Percentiles rank a stretch among this genome's conserved stretches.
Evolutionary conservation across 2,888 invertebrate species (phyloP).

Genomic region (Acanthococcus lagerstroemiae): DNA sequence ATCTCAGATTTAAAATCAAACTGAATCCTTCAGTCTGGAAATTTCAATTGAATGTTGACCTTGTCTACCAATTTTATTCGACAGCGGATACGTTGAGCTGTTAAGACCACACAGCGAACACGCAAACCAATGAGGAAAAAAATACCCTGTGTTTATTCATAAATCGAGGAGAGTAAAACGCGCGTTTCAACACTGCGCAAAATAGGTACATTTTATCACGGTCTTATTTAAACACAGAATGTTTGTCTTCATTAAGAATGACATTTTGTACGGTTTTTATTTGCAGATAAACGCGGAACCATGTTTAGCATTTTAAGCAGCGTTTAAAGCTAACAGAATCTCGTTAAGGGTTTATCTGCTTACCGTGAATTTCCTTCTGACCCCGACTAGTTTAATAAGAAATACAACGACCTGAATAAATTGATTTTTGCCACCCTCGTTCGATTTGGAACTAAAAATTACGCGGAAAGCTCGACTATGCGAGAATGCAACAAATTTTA

Average conservation of each 20-base stretch:
- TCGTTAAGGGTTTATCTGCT: conserved; percentile 27
- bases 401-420: conserved; percentile 28
- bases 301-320: conserved; percentile 30
- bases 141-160: too few species aligned
- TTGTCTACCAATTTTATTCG: too few species aligned
- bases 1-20: too few species aligned
- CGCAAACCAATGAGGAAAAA: too few species aligned
- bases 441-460: background rate
- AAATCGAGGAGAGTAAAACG: too few species aligned
- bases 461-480: background rate
- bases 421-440: conserved; percentile 18
- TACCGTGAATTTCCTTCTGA: conserved; percentile 20
- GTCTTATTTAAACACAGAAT: conserved; percentile 21
- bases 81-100: too few species aligned
- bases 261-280: conserved; percentile 29
- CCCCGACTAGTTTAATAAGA: conserved; percentile 15
- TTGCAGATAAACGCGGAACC: conserved; percentile 25
- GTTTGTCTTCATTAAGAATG: conserved; percentile 28
- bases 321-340: conserved; percentile 27
- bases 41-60: too few species aligned
- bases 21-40: too few species aligned
- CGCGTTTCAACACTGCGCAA: background rate
- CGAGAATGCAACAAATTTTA: too few species aligned
- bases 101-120: too few species aligned
- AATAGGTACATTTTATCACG: conserved; percentile 20